Evolutionary conservation across 2,113 vertebrate species (phyloP).

Genomic region (Nibea albiflora): DNA sequence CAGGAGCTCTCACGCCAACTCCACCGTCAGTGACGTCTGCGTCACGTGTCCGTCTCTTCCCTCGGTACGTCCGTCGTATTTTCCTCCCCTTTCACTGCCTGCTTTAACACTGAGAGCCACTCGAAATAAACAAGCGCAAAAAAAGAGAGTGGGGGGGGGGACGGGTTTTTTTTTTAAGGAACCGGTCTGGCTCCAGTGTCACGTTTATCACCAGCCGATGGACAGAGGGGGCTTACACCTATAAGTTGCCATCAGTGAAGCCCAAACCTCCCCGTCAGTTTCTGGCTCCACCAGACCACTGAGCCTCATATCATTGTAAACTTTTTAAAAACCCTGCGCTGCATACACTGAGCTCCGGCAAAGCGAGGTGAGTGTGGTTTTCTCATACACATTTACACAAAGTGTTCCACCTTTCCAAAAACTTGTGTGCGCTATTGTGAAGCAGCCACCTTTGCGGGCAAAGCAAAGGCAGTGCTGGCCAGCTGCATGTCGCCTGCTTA

Average conservation of each 20-base stretch:
- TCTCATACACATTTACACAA: constrained; percentile 16
- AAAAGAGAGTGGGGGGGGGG: background rate
- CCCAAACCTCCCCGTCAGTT: constrained; percentile 71
- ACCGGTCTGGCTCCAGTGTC: constrained; percentile 62
- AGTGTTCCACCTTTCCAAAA: constrained; percentile 51
- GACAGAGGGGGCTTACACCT: constrained; percentile 69
- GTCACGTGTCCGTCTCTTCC: constrained; percentile 83
- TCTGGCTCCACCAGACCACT: constrained; percentile 60
- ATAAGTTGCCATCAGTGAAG: constrained; percentile 78
- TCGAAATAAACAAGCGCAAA: constrained; percentile 79
- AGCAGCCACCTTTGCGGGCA: constrained; percentile 65
- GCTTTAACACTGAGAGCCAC: constrained; percentile 68
- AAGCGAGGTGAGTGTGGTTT: constrained; percentile 79
- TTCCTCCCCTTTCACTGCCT: constrained; percentile 78
- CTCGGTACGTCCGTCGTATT: constrained; percentile 83
- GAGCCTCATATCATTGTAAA: constrained; percentile 70
- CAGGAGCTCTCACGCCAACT: constrained; percentile 79
- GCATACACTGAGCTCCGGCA: constrained; percentile 49
- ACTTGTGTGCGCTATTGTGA: constrained; percentile 66
- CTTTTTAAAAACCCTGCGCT: constrained; percentile 62
- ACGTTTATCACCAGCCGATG: constrained; percentile 64
- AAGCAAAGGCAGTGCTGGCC: constrained; percentile 50
- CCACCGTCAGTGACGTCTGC: constrained; percentile 83
- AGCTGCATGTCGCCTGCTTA: constrained; percentile 85
- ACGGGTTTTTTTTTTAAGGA: constrained; percentile 29